Percentiles rank a stretch among this genome's conserved stretches.
phyloP scores from a whole-genome alignment of 2,113 vertebrate genomes.

The Alexandromys fortis region DNA sequence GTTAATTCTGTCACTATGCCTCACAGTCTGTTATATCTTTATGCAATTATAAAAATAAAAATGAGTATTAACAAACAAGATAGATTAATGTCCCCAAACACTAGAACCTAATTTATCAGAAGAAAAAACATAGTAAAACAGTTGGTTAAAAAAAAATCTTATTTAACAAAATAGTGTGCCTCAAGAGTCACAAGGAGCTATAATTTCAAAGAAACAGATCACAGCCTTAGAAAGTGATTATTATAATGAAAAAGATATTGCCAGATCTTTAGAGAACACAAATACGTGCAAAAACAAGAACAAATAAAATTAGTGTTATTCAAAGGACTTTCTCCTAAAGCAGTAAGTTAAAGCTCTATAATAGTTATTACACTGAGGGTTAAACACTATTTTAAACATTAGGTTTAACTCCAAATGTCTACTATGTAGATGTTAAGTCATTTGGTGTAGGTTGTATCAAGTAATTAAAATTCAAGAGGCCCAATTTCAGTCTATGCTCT shows the following conservation, averaged over 20 bases:
- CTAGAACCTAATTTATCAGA: constrained; percentile 43
- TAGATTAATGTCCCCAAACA: constrained; percentile 36
- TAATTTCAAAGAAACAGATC: constrained; percentile 43
- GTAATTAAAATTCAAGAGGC: constrained; percentile 33
- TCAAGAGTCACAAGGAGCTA: neutral
- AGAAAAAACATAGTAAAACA: constrained; percentile 16
- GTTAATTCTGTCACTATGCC: neutral
- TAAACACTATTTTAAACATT: neutral
- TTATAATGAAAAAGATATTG: constrained; percentile 12
- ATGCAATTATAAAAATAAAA: constrained; percentile 56
- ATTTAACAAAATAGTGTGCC: neutral
- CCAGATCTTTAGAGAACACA: constrained; percentile 8
- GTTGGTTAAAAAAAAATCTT: neutral
- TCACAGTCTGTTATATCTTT: neutral
- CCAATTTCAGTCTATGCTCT: constrained; percentile 16
- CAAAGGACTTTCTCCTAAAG: neutral
- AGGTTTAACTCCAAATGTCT: neutral
- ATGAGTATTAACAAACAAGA: constrained; percentile 27
- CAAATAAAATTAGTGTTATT: constrained; percentile 5
- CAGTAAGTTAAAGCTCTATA: neutral
- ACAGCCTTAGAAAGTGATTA: constrained; percentile 9
- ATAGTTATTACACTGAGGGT: neutral
- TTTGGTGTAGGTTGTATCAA: neutral
- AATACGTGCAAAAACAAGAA: neutral
- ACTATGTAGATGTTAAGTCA: neutral